Conservation (phyloP, 1,140 invertebrate species). For the Anagrus nilaparvatae region DNA sequence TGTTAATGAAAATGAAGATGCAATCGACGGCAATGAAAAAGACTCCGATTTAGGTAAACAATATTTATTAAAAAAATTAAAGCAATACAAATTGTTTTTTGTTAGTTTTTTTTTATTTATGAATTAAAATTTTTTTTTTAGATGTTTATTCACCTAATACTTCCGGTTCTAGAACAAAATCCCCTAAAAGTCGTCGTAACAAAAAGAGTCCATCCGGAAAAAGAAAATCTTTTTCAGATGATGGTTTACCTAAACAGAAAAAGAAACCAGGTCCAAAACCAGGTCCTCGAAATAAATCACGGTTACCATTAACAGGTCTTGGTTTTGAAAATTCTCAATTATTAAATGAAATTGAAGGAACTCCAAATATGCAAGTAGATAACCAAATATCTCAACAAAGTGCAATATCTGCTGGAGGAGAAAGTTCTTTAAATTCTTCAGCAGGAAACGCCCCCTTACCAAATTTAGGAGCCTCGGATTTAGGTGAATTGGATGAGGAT, state of each 20-base stretch:
- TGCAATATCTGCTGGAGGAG: slow-evolving; percentile 19
- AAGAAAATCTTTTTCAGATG: slow-evolving; percentile 27
- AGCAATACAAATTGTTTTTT: too few species aligned
- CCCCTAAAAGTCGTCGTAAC: slow-evolving; percentile 27
- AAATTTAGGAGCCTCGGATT: slow-evolving; percentile 37
- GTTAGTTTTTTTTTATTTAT: background rate
- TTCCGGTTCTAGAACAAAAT: slow-evolving; percentile 28
- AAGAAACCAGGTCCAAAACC: slow-evolving; percentile 41
- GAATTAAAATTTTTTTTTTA: too few species aligned
- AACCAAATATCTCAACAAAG: slow-evolving; percentile 22
- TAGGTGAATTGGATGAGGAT: slow-evolving; percentile 48
- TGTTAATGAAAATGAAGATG: slow-evolving; percentile 40
- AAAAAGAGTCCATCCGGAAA: slow-evolving; percentile 33
- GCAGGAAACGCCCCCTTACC: too few species aligned
- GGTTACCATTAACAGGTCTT: slow-evolving; percentile 25
- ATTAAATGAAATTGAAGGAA: slow-evolving; percentile 27
- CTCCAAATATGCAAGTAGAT: slow-evolving; percentile 24
- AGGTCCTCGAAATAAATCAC: slow-evolving; percentile 36
- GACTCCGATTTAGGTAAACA: slow-evolving; percentile 40
- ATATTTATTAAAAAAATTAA: too few species aligned
- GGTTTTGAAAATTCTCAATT: slow-evolving; percentile 26
- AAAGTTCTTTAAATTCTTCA: slow-evolving; percentile 22
- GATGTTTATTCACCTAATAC: slow-evolving; percentile 35
- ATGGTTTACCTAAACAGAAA: slow-evolving; percentile 31
- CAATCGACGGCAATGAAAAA: slow-evolving; percentile 42